Percentiles rank a stretch among this genome's conserved stretches.
These are phyloP conservation scores for Drosophila melanica DNA, from an alignment of 1,140 invertebrate species.

Conservation along the genomic window DNA sequence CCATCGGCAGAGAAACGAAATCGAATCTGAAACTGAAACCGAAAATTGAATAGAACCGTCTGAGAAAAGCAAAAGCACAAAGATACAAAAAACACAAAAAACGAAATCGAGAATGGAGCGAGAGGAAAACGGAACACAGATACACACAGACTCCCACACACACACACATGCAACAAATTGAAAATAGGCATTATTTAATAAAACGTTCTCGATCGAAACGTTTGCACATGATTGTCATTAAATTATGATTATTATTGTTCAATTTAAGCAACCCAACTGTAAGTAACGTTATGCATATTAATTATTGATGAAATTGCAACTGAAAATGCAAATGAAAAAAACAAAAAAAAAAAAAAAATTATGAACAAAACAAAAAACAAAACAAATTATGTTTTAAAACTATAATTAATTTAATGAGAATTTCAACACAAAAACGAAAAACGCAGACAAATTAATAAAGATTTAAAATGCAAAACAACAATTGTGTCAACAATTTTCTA, in stretches of 20 bases:
- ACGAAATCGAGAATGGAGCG: conserved; percentile 11
- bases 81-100: conserved; percentile 26
- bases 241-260: conserved; percentile 66
- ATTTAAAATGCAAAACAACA: conserved; percentile 74
- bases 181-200: conserved; percentile 20
- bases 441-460: conserved; percentile 69
- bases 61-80: conserved; percentile 8
- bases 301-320: conserved; percentile 50
- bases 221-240: conserved; percentile 67
- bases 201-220: conserved; percentile 6
- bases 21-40: conserved; percentile 1
- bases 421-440: conserved; percentile 34
- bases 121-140: conserved; percentile 3
- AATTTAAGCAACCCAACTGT: conserved; percentile 71
- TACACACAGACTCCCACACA: conserved; percentile 8
- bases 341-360: conserved; percentile 2
- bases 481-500: neutral
- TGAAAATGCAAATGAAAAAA: neutral
- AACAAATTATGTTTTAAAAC: conserved; percentile 59
- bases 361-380: conserved; percentile 1
- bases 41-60: conserved; percentile 27
- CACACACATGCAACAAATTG: conserved; percentile 7
- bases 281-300: conserved; percentile 78
- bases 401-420: conserved; percentile 55
- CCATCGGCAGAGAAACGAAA: conserved; percentile 41